Percentiles rank a stretch among this genome's conserved stretches.
phyloP scores from a whole-genome alignment of 2,888 invertebrate genomes.

The Xestia ashworthii region DNA sequence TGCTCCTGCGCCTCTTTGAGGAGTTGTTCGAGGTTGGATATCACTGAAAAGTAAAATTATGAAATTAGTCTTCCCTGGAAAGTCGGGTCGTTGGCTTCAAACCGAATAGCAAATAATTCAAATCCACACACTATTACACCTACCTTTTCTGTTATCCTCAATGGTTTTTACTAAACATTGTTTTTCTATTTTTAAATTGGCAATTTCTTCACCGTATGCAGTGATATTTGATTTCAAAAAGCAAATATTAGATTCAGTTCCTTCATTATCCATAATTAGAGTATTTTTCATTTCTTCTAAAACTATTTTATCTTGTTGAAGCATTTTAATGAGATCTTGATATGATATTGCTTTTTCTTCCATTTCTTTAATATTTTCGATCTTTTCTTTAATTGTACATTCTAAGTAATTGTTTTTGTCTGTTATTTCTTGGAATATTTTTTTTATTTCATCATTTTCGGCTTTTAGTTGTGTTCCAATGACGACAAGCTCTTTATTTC shows the following conservation, averaged over 20 bases:
- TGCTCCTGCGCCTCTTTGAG: conserved; percentile 72
- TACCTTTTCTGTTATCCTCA: conserved; percentile 76
- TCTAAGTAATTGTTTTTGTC: conserved; percentile 68
- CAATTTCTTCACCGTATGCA: conserved; percentile 49
- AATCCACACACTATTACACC: conserved; percentile 16
- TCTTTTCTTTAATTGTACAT: conserved; percentile 68
- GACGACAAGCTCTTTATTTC: conserved; percentile 47
- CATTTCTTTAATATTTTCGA: conserved; percentile 68
- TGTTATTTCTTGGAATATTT: conserved; percentile 60
- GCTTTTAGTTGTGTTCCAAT: conserved; percentile 44
- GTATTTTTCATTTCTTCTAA: conserved; percentile 59
- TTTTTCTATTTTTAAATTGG: conserved; percentile 65
- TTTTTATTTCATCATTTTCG: conserved; percentile 61
- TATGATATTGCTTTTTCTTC: conserved; percentile 68
- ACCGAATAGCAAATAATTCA: background rate
- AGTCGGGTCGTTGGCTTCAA: background rate
- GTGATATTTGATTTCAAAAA: conserved; percentile 35
- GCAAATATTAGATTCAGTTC: conserved; percentile 21
- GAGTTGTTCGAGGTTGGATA: conserved; percentile 73
- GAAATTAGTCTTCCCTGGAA: background rate
- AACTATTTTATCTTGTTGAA: conserved; percentile 72
- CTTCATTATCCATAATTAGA: conserved; percentile 22
- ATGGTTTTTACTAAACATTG: conserved; percentile 61
- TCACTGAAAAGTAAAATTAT: conserved; percentile 72
- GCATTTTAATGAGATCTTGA: conserved; percentile 60